A percentile compares a stretch with the other conserved stretches of the same genome.
phyloP scores from a whole-genome alignment of 2,113 vertebrate species.

The Anthoscopus minutus region DNA sequence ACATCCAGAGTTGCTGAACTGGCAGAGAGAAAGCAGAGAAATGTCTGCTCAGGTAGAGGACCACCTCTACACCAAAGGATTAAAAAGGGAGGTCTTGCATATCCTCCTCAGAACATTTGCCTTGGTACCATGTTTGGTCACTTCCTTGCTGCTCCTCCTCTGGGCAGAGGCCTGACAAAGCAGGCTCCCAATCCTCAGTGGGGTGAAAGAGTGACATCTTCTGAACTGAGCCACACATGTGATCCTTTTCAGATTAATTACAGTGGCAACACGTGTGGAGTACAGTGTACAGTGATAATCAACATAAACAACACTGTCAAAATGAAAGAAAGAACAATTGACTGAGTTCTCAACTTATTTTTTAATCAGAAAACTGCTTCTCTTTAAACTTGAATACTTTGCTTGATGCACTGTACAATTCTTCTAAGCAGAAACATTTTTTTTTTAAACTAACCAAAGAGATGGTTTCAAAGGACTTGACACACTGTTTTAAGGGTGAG shows the following conservation, averaged over 20 bases:
- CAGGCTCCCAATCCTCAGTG: not conserved
- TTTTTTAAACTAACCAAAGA: not conserved
- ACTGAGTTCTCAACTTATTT: not conserved
- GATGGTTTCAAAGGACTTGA: not conserved
- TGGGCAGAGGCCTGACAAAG: not conserved
- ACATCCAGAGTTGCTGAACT: not conserved
- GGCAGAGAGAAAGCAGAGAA: not conserved
- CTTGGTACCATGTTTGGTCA: not conserved
- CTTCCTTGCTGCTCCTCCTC: not conserved
- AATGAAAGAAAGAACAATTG: not conserved
- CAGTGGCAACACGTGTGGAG: rapidly evolving
- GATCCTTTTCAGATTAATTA: not conserved
- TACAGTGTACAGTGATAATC: not conserved
- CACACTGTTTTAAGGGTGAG: not conserved
- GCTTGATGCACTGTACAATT: not conserved
- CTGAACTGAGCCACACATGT: not conserved
- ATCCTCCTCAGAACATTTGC: not conserved
- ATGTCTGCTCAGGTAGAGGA: not conserved
- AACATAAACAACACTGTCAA: not conserved
- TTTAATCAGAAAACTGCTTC: not conserved
- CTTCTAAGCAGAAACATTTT: not conserved
- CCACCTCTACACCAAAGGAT: not conserved
- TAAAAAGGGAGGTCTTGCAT: not conserved
- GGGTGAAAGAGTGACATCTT: not conserved
- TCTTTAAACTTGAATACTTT: not conserved